phyloP scores from a whole-genome alignment of 2,113 vertebrate species.

The Lathamus discolor region DNA sequence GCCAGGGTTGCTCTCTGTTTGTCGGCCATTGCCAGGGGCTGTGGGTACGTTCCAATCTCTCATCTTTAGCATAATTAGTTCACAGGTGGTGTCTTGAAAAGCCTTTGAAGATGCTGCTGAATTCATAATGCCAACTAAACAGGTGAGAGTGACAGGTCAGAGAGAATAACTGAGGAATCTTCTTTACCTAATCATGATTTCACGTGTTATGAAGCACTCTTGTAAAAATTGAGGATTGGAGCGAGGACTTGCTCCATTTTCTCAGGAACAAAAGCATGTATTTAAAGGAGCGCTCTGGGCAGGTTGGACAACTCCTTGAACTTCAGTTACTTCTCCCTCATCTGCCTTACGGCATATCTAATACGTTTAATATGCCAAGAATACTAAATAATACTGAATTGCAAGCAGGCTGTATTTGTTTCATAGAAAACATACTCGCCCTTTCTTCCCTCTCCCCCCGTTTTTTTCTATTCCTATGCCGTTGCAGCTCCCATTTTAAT shows the following conservation, averaged over 20 bases:
- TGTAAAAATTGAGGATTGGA: neutral
- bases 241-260: neutral
- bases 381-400: neutral
- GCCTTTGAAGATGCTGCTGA: slow-evolving; percentile 44
- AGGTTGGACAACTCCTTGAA: neutral
- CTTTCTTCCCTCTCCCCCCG: neutral
- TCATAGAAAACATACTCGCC: neutral
- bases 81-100: neutral
- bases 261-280: neutral
- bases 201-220: neutral
- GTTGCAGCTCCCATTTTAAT: neutral
- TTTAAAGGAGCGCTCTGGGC: neutral
- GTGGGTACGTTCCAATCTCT: neutral
- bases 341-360: neutral
- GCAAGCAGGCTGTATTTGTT: neutral
- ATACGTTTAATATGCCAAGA: neutral
- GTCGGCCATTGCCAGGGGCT: neutral
- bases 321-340: neutral
- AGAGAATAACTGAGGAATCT: slow-evolving; percentile 19
- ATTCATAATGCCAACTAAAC: slow-evolving; percentile 35
- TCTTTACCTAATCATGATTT: slow-evolving; percentile 43
- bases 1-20: neutral
- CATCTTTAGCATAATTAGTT: neutral
- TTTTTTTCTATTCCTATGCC: neutral
- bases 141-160: slow-evolving; percentile 17